Evolutionary conservation across 2,113 vertebrate genomes (phyloP).

Genomic region (Felis chaus): DNA sequence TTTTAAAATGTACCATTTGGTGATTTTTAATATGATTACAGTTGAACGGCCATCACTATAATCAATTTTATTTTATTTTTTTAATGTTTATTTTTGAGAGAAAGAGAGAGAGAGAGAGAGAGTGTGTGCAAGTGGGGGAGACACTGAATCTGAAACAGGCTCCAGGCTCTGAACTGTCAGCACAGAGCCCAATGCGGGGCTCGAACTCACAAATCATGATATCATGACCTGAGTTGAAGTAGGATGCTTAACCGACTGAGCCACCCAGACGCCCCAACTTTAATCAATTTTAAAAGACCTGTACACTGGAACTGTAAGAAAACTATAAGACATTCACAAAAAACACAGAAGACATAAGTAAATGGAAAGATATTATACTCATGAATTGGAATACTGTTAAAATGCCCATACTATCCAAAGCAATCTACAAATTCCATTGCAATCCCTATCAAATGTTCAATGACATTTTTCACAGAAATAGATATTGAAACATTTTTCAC

Average conservation of each 20-base stretch:
- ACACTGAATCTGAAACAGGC: no score
- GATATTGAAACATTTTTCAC: no score
- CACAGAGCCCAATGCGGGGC: no score
- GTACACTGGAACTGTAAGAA: not conserved
- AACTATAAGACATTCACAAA: not conserved
- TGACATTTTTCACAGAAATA: not conserved
- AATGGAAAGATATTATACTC: not conserved
- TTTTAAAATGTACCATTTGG: not conserved
- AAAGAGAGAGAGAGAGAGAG: no score
- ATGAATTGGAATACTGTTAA: not conserved
- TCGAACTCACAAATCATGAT: no score
- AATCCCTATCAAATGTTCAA: not conserved
- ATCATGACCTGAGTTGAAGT: no score
- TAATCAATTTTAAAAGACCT: not conserved
- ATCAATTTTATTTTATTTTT: no score
- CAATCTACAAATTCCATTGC: not conserved
- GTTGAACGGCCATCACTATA: not conserved
- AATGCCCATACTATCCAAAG: not conserved
- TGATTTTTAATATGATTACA: not conserved
- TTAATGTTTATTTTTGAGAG: no score
- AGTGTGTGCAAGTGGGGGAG: no score
- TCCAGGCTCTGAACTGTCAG: no score
- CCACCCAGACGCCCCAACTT: no score
- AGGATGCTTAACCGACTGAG: no score
- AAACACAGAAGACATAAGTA: not conserved